Evolutionary conservation across 53 echinoderm and acorn worm species (phyloP).

Genomic region (Antedon mediterranea): DNA sequence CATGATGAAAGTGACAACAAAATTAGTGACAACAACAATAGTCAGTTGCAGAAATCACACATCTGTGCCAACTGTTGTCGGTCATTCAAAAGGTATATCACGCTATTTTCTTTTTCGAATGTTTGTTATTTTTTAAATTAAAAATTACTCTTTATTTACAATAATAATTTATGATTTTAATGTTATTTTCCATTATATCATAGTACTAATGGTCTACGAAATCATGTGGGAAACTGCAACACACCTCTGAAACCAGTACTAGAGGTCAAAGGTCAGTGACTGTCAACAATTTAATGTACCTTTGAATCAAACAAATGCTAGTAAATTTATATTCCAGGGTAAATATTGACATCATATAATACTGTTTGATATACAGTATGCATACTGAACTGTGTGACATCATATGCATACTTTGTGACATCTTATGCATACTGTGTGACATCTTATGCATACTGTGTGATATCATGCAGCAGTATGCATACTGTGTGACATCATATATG

Average conservation of each 20-base stretch:
- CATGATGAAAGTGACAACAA: background rate
- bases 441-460: too few species aligned
- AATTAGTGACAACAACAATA: background rate
- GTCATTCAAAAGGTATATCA: background rate
- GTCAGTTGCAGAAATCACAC: background rate
- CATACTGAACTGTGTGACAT: too few species aligned
- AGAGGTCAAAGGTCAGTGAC: background rate
- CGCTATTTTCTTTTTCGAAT: background rate
- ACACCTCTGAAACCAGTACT: background rate
- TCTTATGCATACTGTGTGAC: too few species aligned
- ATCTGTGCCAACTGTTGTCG: background rate
- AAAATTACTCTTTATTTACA: too few species aligned
- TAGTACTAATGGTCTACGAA: background rate
- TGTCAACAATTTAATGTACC: background rate
- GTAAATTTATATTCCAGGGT: background rate
- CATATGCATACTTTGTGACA: too few species aligned
- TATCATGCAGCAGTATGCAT: too few species aligned
- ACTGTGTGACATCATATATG: too few species aligned
- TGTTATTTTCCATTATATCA: background rate
- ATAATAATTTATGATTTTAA: too few species aligned
- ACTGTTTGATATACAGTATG: too few species aligned
- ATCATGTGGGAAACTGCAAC: background rate
- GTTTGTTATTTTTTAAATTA: too few species aligned
- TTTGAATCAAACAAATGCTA: background rate
- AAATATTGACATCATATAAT: too few species aligned